Base-by-base conservation (phyloP, 2,888 invertebrate genomes). In the Creontiades dilutus region DNA sequence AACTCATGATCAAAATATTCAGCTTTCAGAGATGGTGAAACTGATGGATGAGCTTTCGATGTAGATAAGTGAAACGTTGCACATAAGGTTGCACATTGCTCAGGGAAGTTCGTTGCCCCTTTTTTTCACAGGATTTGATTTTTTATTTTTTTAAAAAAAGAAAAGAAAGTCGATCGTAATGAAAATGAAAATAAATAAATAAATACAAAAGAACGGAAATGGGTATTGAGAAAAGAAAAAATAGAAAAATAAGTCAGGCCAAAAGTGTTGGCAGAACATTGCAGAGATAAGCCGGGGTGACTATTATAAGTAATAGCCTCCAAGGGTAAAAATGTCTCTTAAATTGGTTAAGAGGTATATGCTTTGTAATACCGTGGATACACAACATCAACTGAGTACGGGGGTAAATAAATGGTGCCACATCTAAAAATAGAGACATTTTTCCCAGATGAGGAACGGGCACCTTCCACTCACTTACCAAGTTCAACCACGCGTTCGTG, bases 401-500 rank as follows among this genome's bases (percentile, higher is more conserved):
- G 91, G 91, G 91, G 90, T 57, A 89, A 89, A 89, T 88, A 81
- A 80, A 88, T 81, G 89, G 91, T 91, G 91, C 90, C 88, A 91
- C 91, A 90, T 90, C 91, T 91, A 91, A 84, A 90, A 80, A 78
- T 68, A 84, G 84, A 84, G 75, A 81, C 68, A 90, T 91, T 91
- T 91, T 88, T 89, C 91, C 91, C 86, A 90, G 52, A 85, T 90
- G 90, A 90, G 68, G 75, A 81, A 76, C 84, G 75, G 90, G 91
- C 87, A 84, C 90, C 90, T 90, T 90, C 90, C 91, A 91, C 90
- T 85, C 91, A 94, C 94, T 94, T 93, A 95, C 94, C 94, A 95
- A 91, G 91, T 92, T 94, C 92, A 95, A 93, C 95, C 95, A 95
- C 92, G 94, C 94, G 93, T 95, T 95, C 92, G 95, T 94, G 92